Evolutionary conservation across 2,797 vertebrate genomes (phyloP).

Genomic region (Rhynchotus rufescens): DNA sequence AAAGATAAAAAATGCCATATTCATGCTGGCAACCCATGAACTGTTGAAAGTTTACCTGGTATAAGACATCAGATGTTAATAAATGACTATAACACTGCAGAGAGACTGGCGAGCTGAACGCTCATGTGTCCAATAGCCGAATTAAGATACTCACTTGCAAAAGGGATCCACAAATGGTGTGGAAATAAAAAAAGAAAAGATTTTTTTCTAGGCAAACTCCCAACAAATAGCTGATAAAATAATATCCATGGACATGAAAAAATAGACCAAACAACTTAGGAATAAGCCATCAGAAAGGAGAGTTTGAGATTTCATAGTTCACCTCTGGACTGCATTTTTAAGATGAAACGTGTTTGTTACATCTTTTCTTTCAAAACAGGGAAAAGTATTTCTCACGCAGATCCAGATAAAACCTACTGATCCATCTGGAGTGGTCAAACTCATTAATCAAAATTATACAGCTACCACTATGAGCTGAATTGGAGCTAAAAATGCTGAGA

Average conservation of each 20-base stretch:
- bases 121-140: background rate
- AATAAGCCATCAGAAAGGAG: background rate
- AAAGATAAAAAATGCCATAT: conserved; percentile 20
- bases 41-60: conserved; percentile 19
- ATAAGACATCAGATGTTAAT: conserved; percentile 9
- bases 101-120: background rate
- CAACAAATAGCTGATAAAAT: background rate
- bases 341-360: background rate
- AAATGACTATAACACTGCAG: background rate
- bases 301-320: background rate
- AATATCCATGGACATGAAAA: background rate
- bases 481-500: background rate
- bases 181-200: background rate
- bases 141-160: background rate
- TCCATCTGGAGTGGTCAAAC: background rate
- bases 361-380: background rate
- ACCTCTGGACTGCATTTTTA: background rate
- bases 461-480: background rate
- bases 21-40: background rate
- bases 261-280: background rate
- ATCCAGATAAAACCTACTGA: background rate
- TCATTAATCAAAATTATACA: background rate
- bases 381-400: background rate
- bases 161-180: background rate
- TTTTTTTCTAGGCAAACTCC: background rate